These are phyloP conservation scores for Nasonia vitripennis DNA, from an alignment of 1,140 invertebrate genomes.

Conservation along the genomic window DNA sequence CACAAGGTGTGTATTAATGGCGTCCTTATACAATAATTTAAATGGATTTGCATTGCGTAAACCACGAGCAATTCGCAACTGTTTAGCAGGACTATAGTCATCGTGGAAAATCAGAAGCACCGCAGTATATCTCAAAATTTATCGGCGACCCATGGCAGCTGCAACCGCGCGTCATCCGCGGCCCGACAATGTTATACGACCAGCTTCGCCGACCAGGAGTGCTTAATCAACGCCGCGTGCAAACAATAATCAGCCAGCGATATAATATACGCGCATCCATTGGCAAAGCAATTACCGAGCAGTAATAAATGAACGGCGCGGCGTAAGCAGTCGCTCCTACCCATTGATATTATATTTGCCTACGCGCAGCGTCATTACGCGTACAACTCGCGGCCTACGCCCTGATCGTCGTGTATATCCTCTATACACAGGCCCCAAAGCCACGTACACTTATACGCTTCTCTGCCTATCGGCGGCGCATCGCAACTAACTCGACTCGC, in stretches of 20 bases:
- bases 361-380: background rate
- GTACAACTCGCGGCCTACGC: background rate
- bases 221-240: background rate
- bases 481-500: conserved; percentile 24
- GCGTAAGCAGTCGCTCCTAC: background rate
- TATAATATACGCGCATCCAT: conserved; percentile 4
- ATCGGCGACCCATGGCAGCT: background rate
- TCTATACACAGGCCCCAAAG: background rate
- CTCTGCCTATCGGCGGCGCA: background rate
- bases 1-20: too few species aligned
- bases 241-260: background rate
- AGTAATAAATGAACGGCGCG: background rate
- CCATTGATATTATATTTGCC: background rate
- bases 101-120: background rate
- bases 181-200: too few species aligned
- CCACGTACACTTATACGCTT: background rate
- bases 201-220: background rate
- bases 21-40: too few species aligned
- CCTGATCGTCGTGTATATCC: background rate
- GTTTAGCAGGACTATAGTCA: background rate
- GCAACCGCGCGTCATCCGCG: background rate
- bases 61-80: background rate
- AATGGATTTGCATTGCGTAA: background rate
- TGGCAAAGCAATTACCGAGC: background rate
- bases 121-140: background rate